Evolutionary conservation across 1,140 invertebrate species (phyloP).

Genomic region (Macrotrachela quadricornifera): DNA sequence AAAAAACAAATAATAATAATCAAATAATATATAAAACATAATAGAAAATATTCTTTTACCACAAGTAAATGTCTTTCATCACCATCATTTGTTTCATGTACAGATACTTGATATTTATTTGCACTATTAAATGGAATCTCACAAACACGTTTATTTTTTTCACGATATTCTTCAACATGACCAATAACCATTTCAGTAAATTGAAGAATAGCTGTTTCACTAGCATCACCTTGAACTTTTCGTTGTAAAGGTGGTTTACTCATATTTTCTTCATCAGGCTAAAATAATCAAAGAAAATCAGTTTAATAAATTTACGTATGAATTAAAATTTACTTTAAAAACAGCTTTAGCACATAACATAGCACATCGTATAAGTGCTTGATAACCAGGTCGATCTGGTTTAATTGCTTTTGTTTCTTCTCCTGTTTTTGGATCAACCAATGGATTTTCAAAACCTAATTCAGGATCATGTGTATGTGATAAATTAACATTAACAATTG

Average conservation of each 20-base stretch:
- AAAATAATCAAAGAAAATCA: too few species aligned
- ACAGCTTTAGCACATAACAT: slow-evolving; percentile 2
- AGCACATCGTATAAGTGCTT: slow-evolving; percentile 3
- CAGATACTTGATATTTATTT: slow-evolving; percentile 15
- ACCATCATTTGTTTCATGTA: neutral
- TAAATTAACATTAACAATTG: slow-evolving; percentile 57
- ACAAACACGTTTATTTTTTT: slow-evolving; percentile 13
- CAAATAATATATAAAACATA: neutral
- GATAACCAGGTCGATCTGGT: neutral
- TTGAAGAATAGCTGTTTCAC: slow-evolving; percentile 17
- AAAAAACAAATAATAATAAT: neutral
- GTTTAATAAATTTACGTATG: too few species aligned
- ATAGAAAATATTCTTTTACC: neutral
- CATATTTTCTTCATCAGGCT: neutral
- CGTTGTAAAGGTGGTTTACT: neutral
- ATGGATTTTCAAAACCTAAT: neutral
- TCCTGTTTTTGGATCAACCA: too few species aligned
- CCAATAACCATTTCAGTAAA: slow-evolving; percentile 14
- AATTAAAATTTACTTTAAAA: neutral
- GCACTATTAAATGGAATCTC: slow-evolving; percentile 30
- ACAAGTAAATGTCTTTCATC: neutral
- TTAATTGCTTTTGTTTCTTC: neutral
- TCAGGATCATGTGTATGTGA: neutral
- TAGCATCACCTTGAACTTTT: slow-evolving; percentile 16
- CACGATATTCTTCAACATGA: slow-evolving; percentile 12